These are phyloP conservation scores for Leptinotarsa defecta DNA, from an alignment of 1,140 invertebrate species.

Conservation along the genomic window DNA sequence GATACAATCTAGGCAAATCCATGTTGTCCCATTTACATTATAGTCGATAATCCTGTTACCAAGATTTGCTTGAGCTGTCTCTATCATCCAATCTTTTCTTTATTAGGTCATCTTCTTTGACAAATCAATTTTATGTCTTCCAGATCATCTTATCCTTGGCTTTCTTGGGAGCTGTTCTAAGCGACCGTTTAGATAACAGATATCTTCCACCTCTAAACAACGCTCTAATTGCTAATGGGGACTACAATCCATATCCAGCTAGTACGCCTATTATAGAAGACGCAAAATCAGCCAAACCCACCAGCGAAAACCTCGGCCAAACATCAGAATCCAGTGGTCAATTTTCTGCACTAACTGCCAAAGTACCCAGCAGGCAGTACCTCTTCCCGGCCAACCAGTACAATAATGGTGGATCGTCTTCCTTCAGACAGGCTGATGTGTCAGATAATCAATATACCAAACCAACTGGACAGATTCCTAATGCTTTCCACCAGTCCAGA, in stretches of 20 bases:
- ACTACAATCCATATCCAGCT: background rate
- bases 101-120: too few species aligned
- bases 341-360: background rate
- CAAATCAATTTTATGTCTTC: background rate
- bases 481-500: background rate
- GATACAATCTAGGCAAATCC: too few species aligned
- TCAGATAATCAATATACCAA: background rate
- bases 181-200: constrained; percentile 35
- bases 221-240: background rate
- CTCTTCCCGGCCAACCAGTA: background rate
- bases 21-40: too few species aligned
- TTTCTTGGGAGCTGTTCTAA: constrained; percentile 30
- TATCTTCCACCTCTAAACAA: constrained; percentile 28
- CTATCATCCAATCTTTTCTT: too few species aligned
- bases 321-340: background rate
- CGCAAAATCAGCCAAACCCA: background rate
- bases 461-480: background rate
- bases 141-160: constrained; percentile 28
- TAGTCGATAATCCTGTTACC: too few species aligned
- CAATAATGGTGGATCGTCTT: background rate
- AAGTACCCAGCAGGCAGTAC: background rate
- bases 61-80: too few species aligned
- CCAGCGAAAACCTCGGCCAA: background rate
- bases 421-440: background rate
- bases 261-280: background rate